These are phyloP conservation scores for Harmothoe impar DNA, from an alignment of 2,888 invertebrate species.

Conservation along the genomic window DNA sequence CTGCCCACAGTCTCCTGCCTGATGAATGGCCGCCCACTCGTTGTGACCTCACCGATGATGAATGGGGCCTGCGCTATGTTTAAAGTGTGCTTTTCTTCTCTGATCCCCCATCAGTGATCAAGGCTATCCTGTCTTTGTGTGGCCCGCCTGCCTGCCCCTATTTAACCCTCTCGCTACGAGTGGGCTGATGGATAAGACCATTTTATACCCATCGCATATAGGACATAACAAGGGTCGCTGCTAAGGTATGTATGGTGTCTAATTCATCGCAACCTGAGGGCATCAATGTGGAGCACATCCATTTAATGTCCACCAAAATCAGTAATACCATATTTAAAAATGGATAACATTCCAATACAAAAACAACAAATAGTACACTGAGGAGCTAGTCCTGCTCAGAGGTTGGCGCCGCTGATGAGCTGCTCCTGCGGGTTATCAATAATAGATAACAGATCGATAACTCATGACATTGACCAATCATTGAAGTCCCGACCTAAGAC, in stretches of 20 bases:
- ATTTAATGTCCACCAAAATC: no score
- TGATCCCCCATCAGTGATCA: conserved; percentile 56
- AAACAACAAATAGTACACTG: background rate
- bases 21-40: conserved; percentile 33
- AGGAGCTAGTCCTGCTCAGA: background rate
- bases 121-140: conserved; percentile 25
- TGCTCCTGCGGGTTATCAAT: conserved; percentile 19
- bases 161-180: conserved; percentile 13
- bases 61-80: conserved; percentile 25
- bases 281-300: no score
- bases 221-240: background rate
- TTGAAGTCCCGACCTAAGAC: conserved; percentile 29
- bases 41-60: conserved; percentile 29
- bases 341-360: background rate
- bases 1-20: background rate
- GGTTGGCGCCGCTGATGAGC: background rate
- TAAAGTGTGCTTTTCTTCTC: conserved; percentile 51
- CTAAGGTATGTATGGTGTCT: no score
- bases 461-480: conserved; percentile 45
- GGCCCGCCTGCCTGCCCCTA: background rate
- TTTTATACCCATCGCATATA: background rate
- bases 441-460: conserved; percentile 27
- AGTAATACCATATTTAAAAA: background rate
- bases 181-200: background rate
- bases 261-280: no score